Percentiles rank a stretch among this genome's conserved stretches.
phyloP scores from a whole-genome alignment of 35 echinoderm and acorn worm genomes.

The Acanthaster planci region DNA sequence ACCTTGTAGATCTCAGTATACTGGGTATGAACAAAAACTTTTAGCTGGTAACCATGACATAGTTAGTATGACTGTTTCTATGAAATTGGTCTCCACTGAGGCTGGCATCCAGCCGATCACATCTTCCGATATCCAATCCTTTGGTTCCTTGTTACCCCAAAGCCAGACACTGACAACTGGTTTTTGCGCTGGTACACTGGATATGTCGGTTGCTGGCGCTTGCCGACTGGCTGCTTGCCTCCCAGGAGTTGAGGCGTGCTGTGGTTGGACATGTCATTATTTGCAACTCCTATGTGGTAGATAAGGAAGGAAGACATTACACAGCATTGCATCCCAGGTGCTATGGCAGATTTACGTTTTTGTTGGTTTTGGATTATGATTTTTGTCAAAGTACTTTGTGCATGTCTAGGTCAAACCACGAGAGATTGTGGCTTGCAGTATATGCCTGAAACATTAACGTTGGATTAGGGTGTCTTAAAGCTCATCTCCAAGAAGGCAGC shows the following conservation, averaged over 20 bases:
- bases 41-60: not conserved
- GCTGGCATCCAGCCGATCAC: not conserved
- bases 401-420: too few species aligned
- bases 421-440: too few species aligned
- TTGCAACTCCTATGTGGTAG: not conserved
- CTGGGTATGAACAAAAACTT: too few species aligned
- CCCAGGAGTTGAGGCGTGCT: conserved; percentile 28
- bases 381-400: not conserved
- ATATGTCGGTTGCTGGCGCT: conserved; percentile 36
- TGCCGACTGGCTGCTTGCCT: conserved; percentile 2
- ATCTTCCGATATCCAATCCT: conserved; percentile 14
- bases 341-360: not conserved
- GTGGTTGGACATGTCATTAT: conserved; percentile 18
- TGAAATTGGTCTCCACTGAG: not conserved
- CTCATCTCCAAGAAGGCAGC: too few species aligned
- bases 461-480: too few species aligned
- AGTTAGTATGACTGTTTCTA: not conserved
- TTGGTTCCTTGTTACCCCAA: conserved; percentile 27
- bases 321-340: not conserved
- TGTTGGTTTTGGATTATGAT: not conserved
- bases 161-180: conserved; percentile 38
- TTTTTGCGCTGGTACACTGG: conserved; percentile 34
- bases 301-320: not conserved
- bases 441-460: too few species aligned
- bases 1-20: too few species aligned